Evolutionary conservation across 2,888 invertebrate species (phyloP).

Genomic region (Altica lythri): DNA sequence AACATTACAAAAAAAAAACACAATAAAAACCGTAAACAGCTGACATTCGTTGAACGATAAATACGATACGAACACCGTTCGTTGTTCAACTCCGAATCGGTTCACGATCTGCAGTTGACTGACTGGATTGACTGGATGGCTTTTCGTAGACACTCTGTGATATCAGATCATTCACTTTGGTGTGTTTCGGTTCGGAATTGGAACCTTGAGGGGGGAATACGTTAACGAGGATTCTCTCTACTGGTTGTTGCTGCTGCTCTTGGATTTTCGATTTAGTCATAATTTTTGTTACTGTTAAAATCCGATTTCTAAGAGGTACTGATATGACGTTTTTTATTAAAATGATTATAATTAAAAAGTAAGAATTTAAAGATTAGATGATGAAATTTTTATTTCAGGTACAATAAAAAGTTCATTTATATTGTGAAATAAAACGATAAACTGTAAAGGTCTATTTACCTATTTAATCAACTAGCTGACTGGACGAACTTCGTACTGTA

Average conservation of each 20-base stretch:
- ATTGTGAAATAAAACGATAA: too few species aligned
- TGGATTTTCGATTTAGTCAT: conserved; percentile 15
- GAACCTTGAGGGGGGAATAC: conserved; percentile 29
- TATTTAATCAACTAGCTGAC: too few species aligned
- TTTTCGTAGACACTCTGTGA: conserved; percentile 37
- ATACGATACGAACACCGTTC: conserved; percentile 19
- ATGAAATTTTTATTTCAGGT: too few species aligned
- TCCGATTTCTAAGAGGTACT: too few species aligned
- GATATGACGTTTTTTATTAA: too few species aligned
- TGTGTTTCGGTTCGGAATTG: conserved; percentile 26
- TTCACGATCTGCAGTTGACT: conserved; percentile 31
- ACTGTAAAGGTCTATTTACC: too few species aligned
- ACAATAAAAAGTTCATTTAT: too few species aligned
- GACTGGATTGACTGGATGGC: conserved; percentile 26
- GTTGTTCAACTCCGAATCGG: conserved; percentile 10
- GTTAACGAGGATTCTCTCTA: conserved; percentile 2
- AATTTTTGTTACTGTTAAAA: too few species aligned
- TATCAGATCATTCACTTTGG: conserved; percentile 47
- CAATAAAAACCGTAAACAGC: conserved; percentile 32
- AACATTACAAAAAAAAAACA: conserved; percentile 38
- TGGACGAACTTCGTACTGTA: too few species aligned
- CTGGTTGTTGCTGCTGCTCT: conserved; percentile 19
- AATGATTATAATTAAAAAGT: too few species aligned
- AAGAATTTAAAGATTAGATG: too few species aligned
- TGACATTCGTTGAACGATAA: conserved; percentile 26